Percentiles rank a stretch among this genome's conserved stretches.
These are phyloP conservation scores for Ficedula albicollis DNA, from an alignment of 2,797 vertebrate genomes.

Conservation along the genomic window DNA sequence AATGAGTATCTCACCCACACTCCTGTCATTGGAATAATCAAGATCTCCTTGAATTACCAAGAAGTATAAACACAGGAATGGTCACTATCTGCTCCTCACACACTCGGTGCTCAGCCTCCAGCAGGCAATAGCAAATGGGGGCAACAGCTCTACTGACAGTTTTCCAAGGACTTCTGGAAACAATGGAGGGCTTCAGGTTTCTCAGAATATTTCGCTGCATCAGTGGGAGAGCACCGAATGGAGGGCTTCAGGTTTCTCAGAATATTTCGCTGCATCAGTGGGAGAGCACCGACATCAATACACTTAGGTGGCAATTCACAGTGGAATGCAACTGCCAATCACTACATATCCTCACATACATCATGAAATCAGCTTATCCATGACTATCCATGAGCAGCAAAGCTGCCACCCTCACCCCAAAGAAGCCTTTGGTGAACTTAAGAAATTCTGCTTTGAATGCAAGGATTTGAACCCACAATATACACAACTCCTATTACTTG, in stretches of 20 bases:
- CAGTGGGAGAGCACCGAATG: too few species aligned
- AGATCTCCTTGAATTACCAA: neutral
- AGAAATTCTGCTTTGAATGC: neutral
- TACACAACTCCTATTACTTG: neutral
- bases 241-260: neutral
- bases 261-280: neutral
- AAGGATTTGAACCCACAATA: neutral
- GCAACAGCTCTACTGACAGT: neutral
- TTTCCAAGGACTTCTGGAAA: neutral
- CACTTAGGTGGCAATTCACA: neutral
- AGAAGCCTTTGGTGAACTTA: neutral
- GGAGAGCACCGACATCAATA: neutral
- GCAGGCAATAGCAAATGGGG: neutral
- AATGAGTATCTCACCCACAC: neutral
- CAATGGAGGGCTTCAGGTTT: neutral
- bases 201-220: neutral
- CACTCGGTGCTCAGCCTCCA: neutral
- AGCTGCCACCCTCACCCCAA: neutral
- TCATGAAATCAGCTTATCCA: neutral
- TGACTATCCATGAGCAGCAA: rapidly evolving
- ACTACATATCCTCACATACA: neutral
- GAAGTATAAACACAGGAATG: neutral
- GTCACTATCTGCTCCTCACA: neutral
- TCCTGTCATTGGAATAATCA: neutral
- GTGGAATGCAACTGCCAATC: neutral